Evolutionary conservation across 2,113 vertebrate genomes (phyloP).

Genomic region (Promerops cafer): DNA sequence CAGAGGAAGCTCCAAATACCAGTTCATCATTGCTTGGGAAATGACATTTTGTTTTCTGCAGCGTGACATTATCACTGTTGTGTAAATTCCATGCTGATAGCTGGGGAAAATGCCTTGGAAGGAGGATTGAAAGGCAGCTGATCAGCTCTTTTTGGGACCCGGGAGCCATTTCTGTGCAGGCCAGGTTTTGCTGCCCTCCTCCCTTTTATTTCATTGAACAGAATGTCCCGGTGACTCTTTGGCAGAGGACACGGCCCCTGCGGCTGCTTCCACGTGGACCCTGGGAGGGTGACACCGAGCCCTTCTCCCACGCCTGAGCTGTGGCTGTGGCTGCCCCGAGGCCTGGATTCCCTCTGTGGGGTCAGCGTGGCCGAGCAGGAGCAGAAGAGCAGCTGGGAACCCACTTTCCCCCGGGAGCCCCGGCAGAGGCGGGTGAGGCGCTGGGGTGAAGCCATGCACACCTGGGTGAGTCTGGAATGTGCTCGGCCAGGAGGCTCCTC

Average conservation of each 20-base stretch:
- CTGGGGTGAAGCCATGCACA: accelerated
- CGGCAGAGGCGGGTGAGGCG: accelerated
- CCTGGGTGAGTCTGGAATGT: accelerated
- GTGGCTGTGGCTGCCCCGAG: accelerated
- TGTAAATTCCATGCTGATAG: neutral
- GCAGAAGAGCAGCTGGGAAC: neutral
- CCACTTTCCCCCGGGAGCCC: accelerated
- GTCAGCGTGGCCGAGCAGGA: accelerated
- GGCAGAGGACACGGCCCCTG: neutral
- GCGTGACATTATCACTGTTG: neutral
- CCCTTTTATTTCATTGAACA: neutral
- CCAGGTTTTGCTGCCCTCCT: neutral
- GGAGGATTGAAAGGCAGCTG: neutral
- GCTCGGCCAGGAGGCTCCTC: neutral
- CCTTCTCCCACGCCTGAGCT: neutral
- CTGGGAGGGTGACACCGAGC: accelerated
- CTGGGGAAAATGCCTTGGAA: neutral
- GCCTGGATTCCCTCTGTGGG: neutral
- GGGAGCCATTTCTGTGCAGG: neutral
- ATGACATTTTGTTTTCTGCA: slow-evolving; percentile 3
- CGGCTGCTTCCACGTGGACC: accelerated
- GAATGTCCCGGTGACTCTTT: neutral
- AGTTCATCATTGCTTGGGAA: neutral
- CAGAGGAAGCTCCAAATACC: neutral
- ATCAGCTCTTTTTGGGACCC: accelerated